phyloP scores from a whole-genome alignment of 2,888 invertebrate genomes.

The Ophion costatus region DNA sequence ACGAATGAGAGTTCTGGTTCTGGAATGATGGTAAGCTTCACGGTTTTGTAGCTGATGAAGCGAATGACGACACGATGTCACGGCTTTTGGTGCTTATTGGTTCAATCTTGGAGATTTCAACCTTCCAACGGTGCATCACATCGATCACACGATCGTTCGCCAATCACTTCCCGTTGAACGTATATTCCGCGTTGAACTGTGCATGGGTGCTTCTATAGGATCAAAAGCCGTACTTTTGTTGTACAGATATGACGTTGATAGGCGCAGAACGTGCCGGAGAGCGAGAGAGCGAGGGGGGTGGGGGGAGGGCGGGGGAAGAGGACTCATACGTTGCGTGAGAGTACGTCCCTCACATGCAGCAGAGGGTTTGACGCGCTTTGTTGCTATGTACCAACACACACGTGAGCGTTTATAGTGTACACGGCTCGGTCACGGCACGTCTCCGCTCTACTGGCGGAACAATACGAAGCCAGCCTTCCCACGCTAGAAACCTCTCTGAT shows the following conservation, averaged over 20 bases:
- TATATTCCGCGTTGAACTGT: slow-evolving; percentile 11
- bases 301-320: slow-evolving; percentile 15
- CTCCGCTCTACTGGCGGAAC: slow-evolving; percentile 23
- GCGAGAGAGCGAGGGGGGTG: background rate
- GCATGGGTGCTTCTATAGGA: slow-evolving; percentile 9
- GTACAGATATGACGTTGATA: slow-evolving; percentile 38
- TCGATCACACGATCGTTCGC: slow-evolving; percentile 53
- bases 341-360: slow-evolving; percentile 23
- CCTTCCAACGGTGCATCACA: slow-evolving; percentile 29
- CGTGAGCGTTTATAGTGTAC: background rate
- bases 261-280: slow-evolving; percentile 20
- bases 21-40: slow-evolving; percentile 40
- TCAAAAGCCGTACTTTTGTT: slow-evolving; percentile 41
- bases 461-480: slow-evolving; percentile 51
- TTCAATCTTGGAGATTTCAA: slow-evolving; percentile 20
- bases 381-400: background rate
- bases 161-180: slow-evolving; percentile 46
- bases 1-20: slow-evolving; percentile 8
- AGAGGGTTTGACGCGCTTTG: slow-evolving; percentile 28
- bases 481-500: slow-evolving; percentile 42
- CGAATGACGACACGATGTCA: slow-evolving; percentile 27
- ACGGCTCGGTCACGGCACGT: slow-evolving; percentile 20
- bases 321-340: slow-evolving; percentile 45
- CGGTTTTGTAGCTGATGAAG: slow-evolving; percentile 42
- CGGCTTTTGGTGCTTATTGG: slow-evolving; percentile 26